Evolutionary conservation across 2,113 vertebrate genomes (phyloP), one percentile per base, ranked within the genome.

Genomic region (Taurulus bubalis): DNA sequence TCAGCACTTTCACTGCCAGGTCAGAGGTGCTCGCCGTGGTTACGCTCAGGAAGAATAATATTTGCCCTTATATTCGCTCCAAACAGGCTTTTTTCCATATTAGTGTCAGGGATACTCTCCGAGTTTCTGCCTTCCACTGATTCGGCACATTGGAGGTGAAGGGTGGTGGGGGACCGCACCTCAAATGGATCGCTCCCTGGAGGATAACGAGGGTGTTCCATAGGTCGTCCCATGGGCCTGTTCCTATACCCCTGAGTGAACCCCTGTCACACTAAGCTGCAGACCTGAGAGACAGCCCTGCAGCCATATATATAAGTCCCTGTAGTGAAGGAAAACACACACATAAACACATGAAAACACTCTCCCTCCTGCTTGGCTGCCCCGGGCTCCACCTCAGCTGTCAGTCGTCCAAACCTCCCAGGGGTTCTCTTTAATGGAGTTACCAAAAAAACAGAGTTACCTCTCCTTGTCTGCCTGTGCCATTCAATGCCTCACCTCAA

Each of bases 11-110:
- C 90, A 92, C 90, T 93, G 93, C 94, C 91, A 94, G 94, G 92
- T 93, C 94, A 94, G 93, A 95, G 95, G 95, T 93, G 92, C 93
- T 95, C 80, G 84, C 89, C 90, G 94, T 93, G 95, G 95, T 94
- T 94, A 95, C 93, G 88, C 91, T 94, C 94, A 95, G 95, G 95
- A 96, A 96, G 94, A 95, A 95, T 95, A 95, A 96, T 95, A 95
- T 96, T 95, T 95, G 93, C 93, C 89, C 92, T 94, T 88, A 93
- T 93, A 94, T 95, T 95, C 94, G 92, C 82, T 94, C 94, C 94
- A 95, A 96, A 95, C 93, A 94, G 89, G 93, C 85, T 94, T 94
- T 94, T 95, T 95, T 95, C 94, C 95, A 94, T 94, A 94, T 95
- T 95, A 94, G 91, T 94, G 94, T 95, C 94, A 95, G 90, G 92